Conservation (phyloP, 2,888 invertebrate genomes). For the Syrista parreyssii region DNA sequence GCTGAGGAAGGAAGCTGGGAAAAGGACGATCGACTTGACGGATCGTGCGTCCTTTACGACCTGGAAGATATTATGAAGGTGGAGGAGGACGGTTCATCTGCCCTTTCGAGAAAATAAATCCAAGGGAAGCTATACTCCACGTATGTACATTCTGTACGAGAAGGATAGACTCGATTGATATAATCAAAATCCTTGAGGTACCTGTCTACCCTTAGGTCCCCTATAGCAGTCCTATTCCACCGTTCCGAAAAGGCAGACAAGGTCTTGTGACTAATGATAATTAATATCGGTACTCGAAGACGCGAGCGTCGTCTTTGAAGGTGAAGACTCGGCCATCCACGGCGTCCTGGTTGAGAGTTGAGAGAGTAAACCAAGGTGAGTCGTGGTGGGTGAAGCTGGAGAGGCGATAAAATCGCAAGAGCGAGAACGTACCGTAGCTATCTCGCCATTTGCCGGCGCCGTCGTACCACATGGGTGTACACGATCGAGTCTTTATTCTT, state of each 20-base stretch:
- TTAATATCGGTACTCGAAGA: constrained; percentile 26
- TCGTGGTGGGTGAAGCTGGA: constrained; percentile 22
- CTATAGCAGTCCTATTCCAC: too few relatives aligned
- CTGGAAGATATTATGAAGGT: not conserved
- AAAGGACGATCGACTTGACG: not conserved
- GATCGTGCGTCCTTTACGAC: not conserved
- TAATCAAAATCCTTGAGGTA: not conserved
- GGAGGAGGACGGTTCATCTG: not conserved
- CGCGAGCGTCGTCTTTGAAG: constrained; percentile 8
- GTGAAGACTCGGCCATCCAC: constrained; percentile 9
- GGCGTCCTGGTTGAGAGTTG: constrained; percentile 11
- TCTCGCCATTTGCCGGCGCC: constrained; percentile 43
- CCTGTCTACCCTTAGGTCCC: not conserved
- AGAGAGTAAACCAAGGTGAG: constrained; percentile 24
- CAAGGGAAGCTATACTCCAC: not conserved
- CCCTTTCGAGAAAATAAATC: not conserved
- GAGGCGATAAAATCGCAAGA: constrained; percentile 52
- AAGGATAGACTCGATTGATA: not conserved
- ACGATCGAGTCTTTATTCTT: constrained; percentile 18
- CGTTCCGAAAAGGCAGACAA: not conserved
- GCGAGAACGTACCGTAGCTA: constrained; percentile 40
- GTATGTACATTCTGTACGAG: not conserved
- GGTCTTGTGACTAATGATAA: constrained; percentile 14
- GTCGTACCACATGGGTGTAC: constrained; percentile 25
- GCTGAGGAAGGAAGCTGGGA: not conserved